Base-by-base conservation (phyloP, 2,888 invertebrate genomes). In the Drosophila cognata region DNA sequence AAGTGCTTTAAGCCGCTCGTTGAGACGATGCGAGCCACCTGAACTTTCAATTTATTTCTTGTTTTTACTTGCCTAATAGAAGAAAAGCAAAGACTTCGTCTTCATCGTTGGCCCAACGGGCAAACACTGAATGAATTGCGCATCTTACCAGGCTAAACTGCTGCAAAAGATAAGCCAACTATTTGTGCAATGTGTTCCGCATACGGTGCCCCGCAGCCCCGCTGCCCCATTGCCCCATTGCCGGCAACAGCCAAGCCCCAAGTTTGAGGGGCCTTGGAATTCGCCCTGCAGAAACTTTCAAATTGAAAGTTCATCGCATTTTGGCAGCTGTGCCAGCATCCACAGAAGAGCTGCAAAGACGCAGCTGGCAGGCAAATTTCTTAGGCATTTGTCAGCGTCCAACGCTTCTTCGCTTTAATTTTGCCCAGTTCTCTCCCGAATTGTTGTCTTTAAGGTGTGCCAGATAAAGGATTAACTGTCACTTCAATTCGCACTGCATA, bases 21-120 rank as follows among this genome's bases (percentile, higher is more conserved):
- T 28, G 25, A 11, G 55, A 48, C 7, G 16, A n/a, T 16, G 33
- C 4, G n/a, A 5, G 61, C 68, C 74, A 88, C 86, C 88, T 88
- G 84, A 77, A 77, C 65, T 83, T 86, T 78, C 88, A 86, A 84
- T 86, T 86, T 83, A 88, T 80, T 74, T 80, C 72, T 74, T 88
- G 81, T 73, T 85, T 88, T 82, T 68, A 74, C 64, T 73, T 67
- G 81, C 74, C 84, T 80, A 80, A 77, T 82, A 82, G 77, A 81
- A 75, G 87, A 35, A 82, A 74, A 80, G 86, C 77, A 79, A 63
- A 65, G 61, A 38, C 56, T 56, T 56, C 38, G n/a, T 35, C 53
- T 53, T 18, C 53, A 18, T 1, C 18, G n/a, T 64, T 62, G 61
- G 59, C 46, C 71, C 74, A 67, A 51, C 48, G 65, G 65, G 67